These are phyloP conservation scores for Drosophila sordidula DNA, from an alignment of 2,888 invertebrate species.

Conservation along the genomic window DNA sequence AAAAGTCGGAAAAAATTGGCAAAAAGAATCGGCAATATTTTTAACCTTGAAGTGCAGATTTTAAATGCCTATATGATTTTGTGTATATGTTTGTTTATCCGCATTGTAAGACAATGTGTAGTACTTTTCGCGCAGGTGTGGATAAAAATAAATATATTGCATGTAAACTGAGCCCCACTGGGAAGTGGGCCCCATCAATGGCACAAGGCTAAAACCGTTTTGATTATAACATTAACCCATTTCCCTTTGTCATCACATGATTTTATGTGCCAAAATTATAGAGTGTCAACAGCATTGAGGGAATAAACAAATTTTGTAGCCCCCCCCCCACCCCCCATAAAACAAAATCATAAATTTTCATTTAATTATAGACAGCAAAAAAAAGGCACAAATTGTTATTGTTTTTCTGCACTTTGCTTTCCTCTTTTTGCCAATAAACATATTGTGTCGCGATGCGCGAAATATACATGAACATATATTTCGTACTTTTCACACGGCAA, in stretches of 20 bases:
- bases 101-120: slow-evolving; percentile 18
- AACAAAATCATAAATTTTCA: slow-evolving; percentile 42
- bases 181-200: slow-evolving; percentile 17
- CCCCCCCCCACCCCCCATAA: neutral
- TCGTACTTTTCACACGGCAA: slow-evolving; percentile 56
- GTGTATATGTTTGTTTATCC: slow-evolving; percentile 8
- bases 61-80: slow-evolving; percentile 24
- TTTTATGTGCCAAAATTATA: slow-evolving; percentile 23
- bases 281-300: slow-evolving; percentile 36
- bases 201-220: slow-evolving; percentile 32
- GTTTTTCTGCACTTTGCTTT: slow-evolving; percentile 22
- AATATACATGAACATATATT: slow-evolving; percentile 35
- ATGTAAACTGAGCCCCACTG: slow-evolving; percentile 1
- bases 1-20: slow-evolving; percentile 27
- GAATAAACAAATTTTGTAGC: neutral
- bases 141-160: neutral
- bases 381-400: slow-evolving; percentile 49
- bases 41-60: slow-evolving; percentile 49
- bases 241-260: slow-evolving; percentile 52
- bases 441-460: slow-evolving; percentile 56
- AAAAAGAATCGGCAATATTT: slow-evolving; percentile 39
- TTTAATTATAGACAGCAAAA: slow-evolving; percentile 31
- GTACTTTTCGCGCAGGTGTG: neutral
- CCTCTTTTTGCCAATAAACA: slow-evolving; percentile 16
- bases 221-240: slow-evolving; percentile 52